Base-by-base conservation (phyloP, 2,113 vertebrate species). In the Pituophis catenifer region DNA sequence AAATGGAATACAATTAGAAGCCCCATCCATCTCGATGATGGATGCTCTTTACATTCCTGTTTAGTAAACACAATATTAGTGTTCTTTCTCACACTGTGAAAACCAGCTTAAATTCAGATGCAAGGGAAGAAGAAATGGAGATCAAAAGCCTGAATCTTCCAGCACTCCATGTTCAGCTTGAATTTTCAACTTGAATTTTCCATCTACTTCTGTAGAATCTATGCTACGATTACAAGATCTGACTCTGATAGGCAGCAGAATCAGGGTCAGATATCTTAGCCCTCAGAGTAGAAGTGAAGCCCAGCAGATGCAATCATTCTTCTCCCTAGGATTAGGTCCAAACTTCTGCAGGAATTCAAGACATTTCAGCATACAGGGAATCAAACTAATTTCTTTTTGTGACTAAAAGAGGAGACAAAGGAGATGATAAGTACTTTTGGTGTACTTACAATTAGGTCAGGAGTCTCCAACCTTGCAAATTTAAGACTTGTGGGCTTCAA, bases 1-100 rank as follows among this genome's bases (percentile, higher is more conserved):
- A 96, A 96, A 95, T 48, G 55, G 90, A 97, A 96, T 95, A 94
- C 29, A 96, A 95, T 96, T 97, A 97, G 94, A 92, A 93, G 81
- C 90, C 53, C 93, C 95, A 89, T 96, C 92, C 94, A 95, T 92
- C 90, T 95, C 53, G 48, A 95, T 96, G 95, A 97, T 91, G 65
- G 90, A 95, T 95, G 93, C 0, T 89, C 21, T 94, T 91, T 88
- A 38, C 88, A 86, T 94, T 91, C 87, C 1, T 92, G 88, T 95
- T 97, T 96, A 93, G 52, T 96, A 96, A 95, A 94, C 90, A 93
- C 85, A 93, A 94, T 95, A 94, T 57, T 94, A 89, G 29, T 96
- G 94, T 96, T 96, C 91, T 95, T 10, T 93, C 70, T 97, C 92
- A 93, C n/a, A n/a, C 75, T 81, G 17, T 81, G 75, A 81, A 81